Evolutionary conservation across 2,888 invertebrate genomes (phyloP).

Genomic region (Aspidapion aeneum): DNA sequence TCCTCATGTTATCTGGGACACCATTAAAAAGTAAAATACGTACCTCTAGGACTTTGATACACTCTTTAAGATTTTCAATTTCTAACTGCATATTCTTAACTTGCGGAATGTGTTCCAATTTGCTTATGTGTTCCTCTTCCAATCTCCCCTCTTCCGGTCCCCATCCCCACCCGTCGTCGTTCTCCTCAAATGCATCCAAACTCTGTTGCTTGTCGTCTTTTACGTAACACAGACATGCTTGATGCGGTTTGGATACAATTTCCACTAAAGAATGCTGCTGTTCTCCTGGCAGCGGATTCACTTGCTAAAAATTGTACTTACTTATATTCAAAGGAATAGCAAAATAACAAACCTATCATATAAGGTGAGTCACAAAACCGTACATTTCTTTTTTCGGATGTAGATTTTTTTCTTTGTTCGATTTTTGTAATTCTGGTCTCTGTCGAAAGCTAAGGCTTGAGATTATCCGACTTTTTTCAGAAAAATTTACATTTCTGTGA

Average conservation of each 20-base stretch:
- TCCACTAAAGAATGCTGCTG: conserved; percentile 31
- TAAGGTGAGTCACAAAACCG: no score
- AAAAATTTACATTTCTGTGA: no score
- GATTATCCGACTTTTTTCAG: no score
- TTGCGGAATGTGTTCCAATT: conserved; percentile 33
- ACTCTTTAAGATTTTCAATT: conserved; percentile 55
- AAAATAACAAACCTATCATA: no score
- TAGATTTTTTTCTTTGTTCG: no score
- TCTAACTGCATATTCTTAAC: conserved; percentile 38
- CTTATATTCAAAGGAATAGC: no score
- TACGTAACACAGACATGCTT: conserved; percentile 41
- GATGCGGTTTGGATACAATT: conserved; percentile 33
- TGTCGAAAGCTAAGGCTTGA: no score
- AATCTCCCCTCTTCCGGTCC: conserved; percentile 52
- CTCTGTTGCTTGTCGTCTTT: conserved; percentile 28
- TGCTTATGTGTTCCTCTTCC: conserved; percentile 48
- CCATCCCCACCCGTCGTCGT: conserved; percentile 63
- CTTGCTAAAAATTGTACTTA: no score
- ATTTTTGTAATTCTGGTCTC: no score
- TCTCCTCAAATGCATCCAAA: conserved; percentile 38
- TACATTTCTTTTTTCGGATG: no score
- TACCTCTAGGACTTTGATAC: conserved; percentile 52
- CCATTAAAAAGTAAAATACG: no score
- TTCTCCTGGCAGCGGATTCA: conserved; percentile 4
- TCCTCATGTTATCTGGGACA: no score